A percentile compares a stretch with the other conserved stretches of the same genome.
These are phyloP conservation scores for Leptarthrus brevirostris DNA, from an alignment of 2,888 invertebrate genomes.

Conservation along the genomic window DNA sequence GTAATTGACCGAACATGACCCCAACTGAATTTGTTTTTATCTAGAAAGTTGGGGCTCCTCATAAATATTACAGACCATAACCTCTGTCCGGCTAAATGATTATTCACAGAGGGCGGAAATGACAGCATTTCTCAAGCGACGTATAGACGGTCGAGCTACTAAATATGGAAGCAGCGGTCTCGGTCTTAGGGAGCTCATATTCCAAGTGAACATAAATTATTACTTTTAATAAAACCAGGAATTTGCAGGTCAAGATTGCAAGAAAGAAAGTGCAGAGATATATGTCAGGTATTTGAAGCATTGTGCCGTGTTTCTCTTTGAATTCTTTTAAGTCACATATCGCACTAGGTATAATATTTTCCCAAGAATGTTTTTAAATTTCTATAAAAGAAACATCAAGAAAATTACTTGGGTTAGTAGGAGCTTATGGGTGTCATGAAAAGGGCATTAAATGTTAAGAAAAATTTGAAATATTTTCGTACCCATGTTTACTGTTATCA, in stretches of 20 bases:
- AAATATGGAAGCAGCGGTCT: conserved; percentile 40
- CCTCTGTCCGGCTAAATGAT: not conserved
- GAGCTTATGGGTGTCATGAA: no score
- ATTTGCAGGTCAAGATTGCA: not conserved
- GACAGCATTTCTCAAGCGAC: not conserved
- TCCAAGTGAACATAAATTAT: conserved; percentile 52
- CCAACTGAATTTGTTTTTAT: conserved; percentile 43
- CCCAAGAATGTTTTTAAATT: no score
- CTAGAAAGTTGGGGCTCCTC: conserved; percentile 6
- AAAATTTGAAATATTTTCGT: no score
- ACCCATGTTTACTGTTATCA: no score
- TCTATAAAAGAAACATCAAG: no score
- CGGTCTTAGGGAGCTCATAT: conserved; percentile 49
- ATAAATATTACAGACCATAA: conserved; percentile 35
- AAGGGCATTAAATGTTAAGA: no score
- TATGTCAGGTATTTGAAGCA: not conserved
- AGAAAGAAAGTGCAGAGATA: no score
- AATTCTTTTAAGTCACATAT: not conserved
- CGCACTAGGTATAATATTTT: no score
- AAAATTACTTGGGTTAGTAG: no score
- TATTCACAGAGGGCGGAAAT: conserved; percentile 5
- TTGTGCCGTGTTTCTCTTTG: not conserved
- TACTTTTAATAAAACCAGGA: conserved; percentile 52
- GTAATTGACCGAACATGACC: conserved; percentile 46
- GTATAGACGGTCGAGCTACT: not conserved